Percentiles rank a stretch among this genome's conserved stretches.
phyloP scores from a whole-genome alignment of 2,113 vertebrate species.

The Nerophis lumbriciformis region DNA sequence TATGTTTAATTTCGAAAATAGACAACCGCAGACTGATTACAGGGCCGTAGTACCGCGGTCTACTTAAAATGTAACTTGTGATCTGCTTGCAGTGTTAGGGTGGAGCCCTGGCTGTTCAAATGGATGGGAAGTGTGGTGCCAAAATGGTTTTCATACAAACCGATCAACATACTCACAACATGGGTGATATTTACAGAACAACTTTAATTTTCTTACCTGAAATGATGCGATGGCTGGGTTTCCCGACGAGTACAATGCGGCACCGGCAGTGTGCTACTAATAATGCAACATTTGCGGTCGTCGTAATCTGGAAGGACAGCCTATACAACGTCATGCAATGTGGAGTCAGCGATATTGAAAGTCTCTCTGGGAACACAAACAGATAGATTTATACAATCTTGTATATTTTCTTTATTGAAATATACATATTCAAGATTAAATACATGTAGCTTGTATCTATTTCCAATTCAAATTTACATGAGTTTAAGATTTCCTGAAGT shows the following conservation, averaged over 20 bases:
- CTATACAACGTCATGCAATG: neutral
- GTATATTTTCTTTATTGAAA: too few relatives aligned
- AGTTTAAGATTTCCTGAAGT: too few relatives aligned
- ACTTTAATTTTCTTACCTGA: neutral
- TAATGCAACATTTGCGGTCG: conserved; percentile 22
- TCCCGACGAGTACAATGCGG: conserved; percentile 5
- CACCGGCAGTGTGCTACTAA: conserved; percentile 13
- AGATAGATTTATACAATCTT: neutral
- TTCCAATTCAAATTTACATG: too few relatives aligned
- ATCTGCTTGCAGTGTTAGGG: neutral
- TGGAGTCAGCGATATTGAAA: neutral
- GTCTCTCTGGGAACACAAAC: neutral
- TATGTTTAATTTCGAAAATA: neutral
- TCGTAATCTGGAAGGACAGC: conserved; percentile 7
- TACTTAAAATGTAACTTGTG: conserved; percentile 9
- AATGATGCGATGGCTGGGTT: conserved; percentile 23
- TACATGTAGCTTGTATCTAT: too few relatives aligned
- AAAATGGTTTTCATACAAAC: neutral
- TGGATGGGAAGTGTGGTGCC: neutral
- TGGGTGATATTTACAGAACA: neutral
- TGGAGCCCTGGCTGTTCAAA: conserved; percentile 7
- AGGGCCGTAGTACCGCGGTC: conserved; percentile 26
- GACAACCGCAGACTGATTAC: neutral
- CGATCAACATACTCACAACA: neutral
- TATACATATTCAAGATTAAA: too few relatives aligned